These are phyloP conservation scores for Siphamia tubifer DNA, from an alignment of 2,113 vertebrate genomes.

Conservation along the genomic window DNA sequence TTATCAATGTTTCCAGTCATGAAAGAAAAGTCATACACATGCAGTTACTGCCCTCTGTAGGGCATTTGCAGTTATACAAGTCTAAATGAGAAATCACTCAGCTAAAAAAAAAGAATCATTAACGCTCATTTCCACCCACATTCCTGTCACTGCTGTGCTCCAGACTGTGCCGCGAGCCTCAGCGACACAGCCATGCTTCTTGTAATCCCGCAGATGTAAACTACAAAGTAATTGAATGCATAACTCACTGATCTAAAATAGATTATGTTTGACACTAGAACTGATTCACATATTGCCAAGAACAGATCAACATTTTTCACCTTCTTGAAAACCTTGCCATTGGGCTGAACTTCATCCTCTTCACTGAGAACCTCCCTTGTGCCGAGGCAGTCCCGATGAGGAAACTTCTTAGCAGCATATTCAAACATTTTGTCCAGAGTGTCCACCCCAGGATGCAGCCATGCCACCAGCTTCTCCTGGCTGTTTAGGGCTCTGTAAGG, in stretches of 20 bases:
- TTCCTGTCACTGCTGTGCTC: conserved; percentile 16
- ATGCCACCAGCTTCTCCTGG: conserved; percentile 82
- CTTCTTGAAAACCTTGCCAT: conserved; percentile 98
- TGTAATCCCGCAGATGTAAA: not conserved
- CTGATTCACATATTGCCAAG: too few relatives aligned
- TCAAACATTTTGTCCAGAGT: conserved; percentile 94
- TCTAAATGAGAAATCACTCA: conserved; percentile 1
- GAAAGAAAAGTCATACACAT: not conserved
- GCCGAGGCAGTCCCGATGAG: conserved; percentile 88
- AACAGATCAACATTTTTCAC: conserved; percentile 65
- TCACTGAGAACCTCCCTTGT: conserved; percentile 93
- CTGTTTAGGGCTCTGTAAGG: conserved; percentile 89
- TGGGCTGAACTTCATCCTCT: conserved; percentile 95
- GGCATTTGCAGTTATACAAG: not conserved
- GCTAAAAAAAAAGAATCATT: not conserved
- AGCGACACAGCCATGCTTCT: not conserved
- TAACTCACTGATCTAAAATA: not conserved
- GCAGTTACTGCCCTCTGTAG: conserved; percentile 52
- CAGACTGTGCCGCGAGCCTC: not conserved
- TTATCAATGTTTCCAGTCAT: not conserved
- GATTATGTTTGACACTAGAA: too few relatives aligned
- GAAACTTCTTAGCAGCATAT: conserved; percentile 84
- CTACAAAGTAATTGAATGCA: not conserved
- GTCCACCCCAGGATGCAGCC: conserved; percentile 86
- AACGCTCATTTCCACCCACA: conserved; percentile 12